Evolutionary conservation across 2,797 vertebrate genomes (phyloP), one percentile per base, ranked within the genome.

Genomic region (Catostomus latipinnis): DNA sequence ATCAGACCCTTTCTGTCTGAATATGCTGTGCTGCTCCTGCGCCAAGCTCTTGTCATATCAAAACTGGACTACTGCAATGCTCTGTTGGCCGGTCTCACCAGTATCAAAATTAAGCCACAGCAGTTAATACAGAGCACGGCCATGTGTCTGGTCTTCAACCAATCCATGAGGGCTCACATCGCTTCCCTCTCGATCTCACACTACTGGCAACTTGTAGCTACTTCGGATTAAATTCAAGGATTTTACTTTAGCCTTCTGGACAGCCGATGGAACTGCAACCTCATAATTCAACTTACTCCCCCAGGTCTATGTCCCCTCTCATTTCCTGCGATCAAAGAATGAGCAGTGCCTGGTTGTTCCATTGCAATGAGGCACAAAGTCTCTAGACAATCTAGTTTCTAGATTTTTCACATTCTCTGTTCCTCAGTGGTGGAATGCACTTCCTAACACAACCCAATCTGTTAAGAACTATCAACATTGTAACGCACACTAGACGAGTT

Each of bases 331-430:
- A 54, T 48, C 54, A 58, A 1, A 71, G 53, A 72, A 10, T 8
- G 18, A 53, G 13, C 11, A 43, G 48, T 49, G 14, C 11, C 7
- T 73, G 46, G 11, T 50, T n/a, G 9, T 52, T 74, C 46, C 5
- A 49, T 52, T n/a, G 11, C 45, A 62, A 53, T 8, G 46, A 53
- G 22, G 72, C 63, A 53, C 49, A 74, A 63, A 52, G 48, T 10
- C 1, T 18, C 16, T 18, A 18, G 16, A 18, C 16, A 18, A 18
- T 22, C 22, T 22, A 50, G 2, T 34, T 8, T 22, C 11, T 10
- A 53, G 18, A 22, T 10, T 13, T 8, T 54, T 70, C 34, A 70
- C 7, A 8, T 8, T 14, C 22, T 43, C 68, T 43, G 13, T 13
- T 54, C 34, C 34, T 34, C 34, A 34, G 34, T 34, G 22, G 22